Conservation (phyloP, 1,140 invertebrate species). For the Wiebesia pumilae region DNA sequence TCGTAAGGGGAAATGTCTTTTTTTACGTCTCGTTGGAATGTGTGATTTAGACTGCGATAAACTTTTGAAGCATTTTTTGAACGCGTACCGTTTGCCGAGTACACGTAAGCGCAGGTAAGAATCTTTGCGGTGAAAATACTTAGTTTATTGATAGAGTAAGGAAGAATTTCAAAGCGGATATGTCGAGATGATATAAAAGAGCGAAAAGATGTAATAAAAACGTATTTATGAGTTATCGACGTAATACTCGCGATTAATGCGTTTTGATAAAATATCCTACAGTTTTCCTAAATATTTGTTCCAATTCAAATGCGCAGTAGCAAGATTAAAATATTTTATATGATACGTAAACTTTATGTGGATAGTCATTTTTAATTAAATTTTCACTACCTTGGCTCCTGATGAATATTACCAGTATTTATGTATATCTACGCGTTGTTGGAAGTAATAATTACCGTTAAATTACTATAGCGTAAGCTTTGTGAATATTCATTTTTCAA, state of each 20-base stretch:
- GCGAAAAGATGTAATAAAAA: background rate
- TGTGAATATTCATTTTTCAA: no score
- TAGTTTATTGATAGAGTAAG: constrained; percentile 21
- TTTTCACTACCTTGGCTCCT: no score
- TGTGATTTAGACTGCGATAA: constrained; percentile 20
- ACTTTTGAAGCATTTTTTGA: background rate
- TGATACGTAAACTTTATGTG: no score
- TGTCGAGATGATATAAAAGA: background rate
- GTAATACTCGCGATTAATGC: background rate
- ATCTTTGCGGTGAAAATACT: background rate
- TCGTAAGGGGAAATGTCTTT: constrained; percentile 9
- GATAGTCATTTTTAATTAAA: no score
- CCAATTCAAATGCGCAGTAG: no score
- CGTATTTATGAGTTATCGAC: constrained; percentile 17
- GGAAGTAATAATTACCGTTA: no score
- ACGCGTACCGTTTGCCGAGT: background rate
- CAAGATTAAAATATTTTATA: no score
- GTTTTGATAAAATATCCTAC: background rate
- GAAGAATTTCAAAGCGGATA: constrained; percentile 20
- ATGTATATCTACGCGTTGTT: no score
- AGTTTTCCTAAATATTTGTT: no score
- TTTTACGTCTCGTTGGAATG: background rate
- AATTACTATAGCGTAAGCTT: no score
- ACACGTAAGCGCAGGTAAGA: background rate
- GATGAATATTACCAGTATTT: no score